A percentile compares a stretch with the other conserved stretches of the same genome.
Evolutionary conservation across 2,113 vertebrate species (phyloP).

Genomic region (Lathamus discolor): DNA sequence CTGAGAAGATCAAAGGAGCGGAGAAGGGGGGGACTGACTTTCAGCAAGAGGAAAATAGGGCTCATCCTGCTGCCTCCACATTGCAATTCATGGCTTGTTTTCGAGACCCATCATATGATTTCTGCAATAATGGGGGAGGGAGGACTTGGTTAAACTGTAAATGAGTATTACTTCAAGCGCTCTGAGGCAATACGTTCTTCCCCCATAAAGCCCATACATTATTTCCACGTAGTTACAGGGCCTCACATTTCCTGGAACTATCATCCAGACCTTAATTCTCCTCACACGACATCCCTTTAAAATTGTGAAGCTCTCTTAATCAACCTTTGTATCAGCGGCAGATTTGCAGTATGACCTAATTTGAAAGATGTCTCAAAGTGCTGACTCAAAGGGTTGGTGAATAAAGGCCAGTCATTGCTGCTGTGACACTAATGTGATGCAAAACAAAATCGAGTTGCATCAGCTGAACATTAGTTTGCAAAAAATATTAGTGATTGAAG

Average conservation of each 20-base stretch:
- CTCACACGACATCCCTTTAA: constrained; percentile 73
- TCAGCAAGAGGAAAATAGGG: background rate
- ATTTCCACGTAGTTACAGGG: constrained; percentile 67
- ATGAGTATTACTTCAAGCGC: constrained; percentile 69
- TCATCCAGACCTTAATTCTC: constrained; percentile 77
- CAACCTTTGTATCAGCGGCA: constrained; percentile 79
- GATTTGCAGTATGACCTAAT: constrained; percentile 82
- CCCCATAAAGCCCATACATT: constrained; percentile 64
- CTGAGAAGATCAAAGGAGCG: constrained; percentile 11
- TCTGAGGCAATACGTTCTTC: constrained; percentile 67
- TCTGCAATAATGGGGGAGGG: constrained; percentile 25
- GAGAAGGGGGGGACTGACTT: constrained; percentile 34
- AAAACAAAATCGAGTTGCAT: constrained; percentile 79
- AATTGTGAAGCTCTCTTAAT: constrained; percentile 78
- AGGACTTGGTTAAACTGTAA: constrained; percentile 74
- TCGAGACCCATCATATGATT: constrained; percentile 38
- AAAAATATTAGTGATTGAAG: constrained; percentile 78
- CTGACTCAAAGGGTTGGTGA: constrained; percentile 82
- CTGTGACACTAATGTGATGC: constrained; percentile 78
- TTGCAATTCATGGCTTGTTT: constrained; percentile 67
- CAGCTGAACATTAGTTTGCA: constrained; percentile 78
- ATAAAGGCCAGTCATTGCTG: constrained; percentile 73
- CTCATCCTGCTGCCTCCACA: background rate
- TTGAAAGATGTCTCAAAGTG: constrained; percentile 79
- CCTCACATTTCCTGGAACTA: constrained; percentile 78